These are phyloP conservation scores for Anolis apletophallus DNA, from an alignment of 2,797 vertebrate species.

Conservation along the genomic window DNA sequence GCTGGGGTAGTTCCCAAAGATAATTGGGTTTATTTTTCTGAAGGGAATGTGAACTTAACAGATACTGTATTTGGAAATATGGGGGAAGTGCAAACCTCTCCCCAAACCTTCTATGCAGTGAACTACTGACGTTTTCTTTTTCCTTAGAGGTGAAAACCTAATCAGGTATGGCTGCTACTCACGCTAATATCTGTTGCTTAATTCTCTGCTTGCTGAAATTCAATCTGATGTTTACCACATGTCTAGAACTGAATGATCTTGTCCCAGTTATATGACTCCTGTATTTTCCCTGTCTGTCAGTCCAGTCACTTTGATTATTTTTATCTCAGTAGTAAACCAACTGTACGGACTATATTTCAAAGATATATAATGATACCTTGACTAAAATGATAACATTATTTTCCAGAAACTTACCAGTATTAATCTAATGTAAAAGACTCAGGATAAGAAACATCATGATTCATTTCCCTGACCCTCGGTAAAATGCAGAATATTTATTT, in stretches of 20 bases:
- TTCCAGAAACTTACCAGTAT: not conserved
- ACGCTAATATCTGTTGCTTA: constrained; percentile 19
- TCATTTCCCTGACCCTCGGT: not conserved
- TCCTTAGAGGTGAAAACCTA: not conserved
- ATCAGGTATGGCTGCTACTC: constrained; percentile 3
- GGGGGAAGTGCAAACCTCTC: too few relatives aligned
- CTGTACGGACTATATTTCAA: not conserved
- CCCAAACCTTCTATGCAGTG: not conserved
- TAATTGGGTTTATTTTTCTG: not conserved
- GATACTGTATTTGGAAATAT: constrained; percentile 7
- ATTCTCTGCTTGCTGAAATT: constrained; percentile 28
- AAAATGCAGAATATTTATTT: not conserved
- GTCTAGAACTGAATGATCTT: constrained; percentile 14
- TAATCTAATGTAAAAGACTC: too few relatives aligned
- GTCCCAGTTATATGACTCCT: constrained; percentile 17
- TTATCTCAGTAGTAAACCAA: constrained; percentile 29
- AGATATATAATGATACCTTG: not conserved
- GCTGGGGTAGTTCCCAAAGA: too few relatives aligned
- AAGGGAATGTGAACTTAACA: not conserved
- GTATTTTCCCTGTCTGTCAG: constrained; percentile 38
- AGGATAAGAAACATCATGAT: too few relatives aligned
- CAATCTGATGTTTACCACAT: constrained; percentile 40
- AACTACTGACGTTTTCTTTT: not conserved
- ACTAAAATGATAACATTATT: not conserved
- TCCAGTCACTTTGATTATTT: constrained; percentile 39